Conservation (phyloP, 2,888 invertebrate genomes). For the Dicyrtomina minuta region DNA sequence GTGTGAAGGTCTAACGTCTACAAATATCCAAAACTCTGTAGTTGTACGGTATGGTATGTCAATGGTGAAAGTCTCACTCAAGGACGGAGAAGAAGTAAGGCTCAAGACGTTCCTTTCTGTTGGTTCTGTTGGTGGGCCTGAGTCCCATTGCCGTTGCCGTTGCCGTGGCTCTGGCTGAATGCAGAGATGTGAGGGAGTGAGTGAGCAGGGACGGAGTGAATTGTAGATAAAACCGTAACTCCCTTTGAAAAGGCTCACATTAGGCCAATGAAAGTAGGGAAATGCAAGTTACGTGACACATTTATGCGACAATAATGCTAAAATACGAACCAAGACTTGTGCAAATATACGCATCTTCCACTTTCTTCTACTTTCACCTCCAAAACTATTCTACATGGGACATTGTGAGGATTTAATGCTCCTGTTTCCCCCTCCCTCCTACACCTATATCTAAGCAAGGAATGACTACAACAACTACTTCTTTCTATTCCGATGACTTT, state of each 20-base stretch:
- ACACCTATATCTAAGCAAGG: too few species aligned
- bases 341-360: constrained; percentile 34
- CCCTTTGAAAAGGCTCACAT: constrained; percentile 37
- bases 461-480: too few species aligned
- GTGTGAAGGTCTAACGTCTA: too few species aligned
- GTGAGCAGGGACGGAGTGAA: constrained; percentile 26
- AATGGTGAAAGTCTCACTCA: not conserved
- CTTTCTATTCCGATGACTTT: too few species aligned
- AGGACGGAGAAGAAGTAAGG: not conserved
- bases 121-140: not conserved
- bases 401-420: not conserved
- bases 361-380: not conserved
- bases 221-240: constrained; percentile 34
- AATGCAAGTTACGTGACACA: constrained; percentile 53
- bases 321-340: constrained; percentile 48
- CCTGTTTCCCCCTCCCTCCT: not conserved
- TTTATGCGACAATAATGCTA: constrained; percentile 53
- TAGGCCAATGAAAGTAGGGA: constrained; percentile 48
- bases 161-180: not conserved
- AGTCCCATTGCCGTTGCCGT: constrained; percentile 10
- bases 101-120: not conserved
- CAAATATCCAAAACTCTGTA: constrained; percentile 1
- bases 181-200: not conserved
- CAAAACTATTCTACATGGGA: not conserved
- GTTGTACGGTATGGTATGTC: not conserved